Percentiles rank a stretch among this genome's conserved stretches.
phyloP scores from a whole-genome alignment of 2,113 vertebrate genomes.

The Connochaetes taurinus region DNA sequence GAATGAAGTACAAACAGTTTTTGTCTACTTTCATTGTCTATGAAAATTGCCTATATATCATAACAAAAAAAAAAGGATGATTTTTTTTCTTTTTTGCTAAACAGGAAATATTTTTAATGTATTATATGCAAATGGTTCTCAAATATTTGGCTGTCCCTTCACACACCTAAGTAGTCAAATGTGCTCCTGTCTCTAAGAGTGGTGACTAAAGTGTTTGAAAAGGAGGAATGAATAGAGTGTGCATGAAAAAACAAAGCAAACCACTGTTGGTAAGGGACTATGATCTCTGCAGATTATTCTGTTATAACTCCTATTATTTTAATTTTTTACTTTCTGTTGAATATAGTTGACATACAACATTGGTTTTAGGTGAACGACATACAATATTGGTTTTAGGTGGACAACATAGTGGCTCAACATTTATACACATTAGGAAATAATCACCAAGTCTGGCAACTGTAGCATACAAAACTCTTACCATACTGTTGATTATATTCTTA shows the following conservation, averaged over 20 bases:
- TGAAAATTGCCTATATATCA: background rate
- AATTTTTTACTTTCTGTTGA: background rate
- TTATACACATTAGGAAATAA: background rate
- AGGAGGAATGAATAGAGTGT: rapidly evolving
- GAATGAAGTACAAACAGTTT: background rate
- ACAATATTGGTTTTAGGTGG: background rate
- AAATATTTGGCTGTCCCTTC: background rate
- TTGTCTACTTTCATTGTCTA: background rate
- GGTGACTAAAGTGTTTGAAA: background rate
- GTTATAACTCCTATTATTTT: background rate
- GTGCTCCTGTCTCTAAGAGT: background rate
- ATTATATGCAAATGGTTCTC: background rate
- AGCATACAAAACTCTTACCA: background rate
- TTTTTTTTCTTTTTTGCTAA: background rate
- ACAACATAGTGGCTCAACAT: background rate
- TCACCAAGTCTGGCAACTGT: background rate
- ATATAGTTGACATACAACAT: background rate
- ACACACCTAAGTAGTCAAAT: background rate
- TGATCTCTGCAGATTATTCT: background rate
- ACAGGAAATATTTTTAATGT: background rate
- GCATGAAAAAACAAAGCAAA: background rate
- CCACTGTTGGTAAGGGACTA: too few species aligned
- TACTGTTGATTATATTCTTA: background rate
- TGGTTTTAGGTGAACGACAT: background rate
- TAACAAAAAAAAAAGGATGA: background rate